Evolutionary conservation across 1,140 invertebrate genomes (phyloP), one percentile per base, ranked within the genome.

Genomic region (Cherax quadricarinatus): DNA sequence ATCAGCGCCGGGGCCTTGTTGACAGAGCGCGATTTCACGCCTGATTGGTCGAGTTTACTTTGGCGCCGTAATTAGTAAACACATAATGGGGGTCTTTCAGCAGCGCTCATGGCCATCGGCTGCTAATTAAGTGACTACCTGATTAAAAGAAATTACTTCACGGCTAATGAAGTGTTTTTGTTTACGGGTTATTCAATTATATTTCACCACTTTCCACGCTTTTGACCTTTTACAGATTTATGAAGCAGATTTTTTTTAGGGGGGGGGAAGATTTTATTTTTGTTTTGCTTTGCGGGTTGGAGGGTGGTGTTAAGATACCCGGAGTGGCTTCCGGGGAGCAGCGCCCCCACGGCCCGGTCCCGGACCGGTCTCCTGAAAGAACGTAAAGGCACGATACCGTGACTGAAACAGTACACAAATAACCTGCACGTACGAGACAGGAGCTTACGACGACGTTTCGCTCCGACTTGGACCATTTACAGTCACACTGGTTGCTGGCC

Each of bases 11-110:
- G 87, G 70, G 73, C 89, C 84, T 91, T 91, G 89, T 91, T 91
- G 89, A 91, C 89, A 91, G 89, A 91, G 89, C 81, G 84, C 89
- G 89, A 91, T 91, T 91, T 91, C 89, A 91, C 83, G 89, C 89
- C 89, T 91, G 89, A 91, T 91, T 91, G 89, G 89, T 87, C 89
- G 53, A 66, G 89, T 91, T 91, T 91, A 91, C 89, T 86, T 91
- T 91, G 83, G 83, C 24, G 57, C 18, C 89, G 89, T 91, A 91
- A 91, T 91, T 91, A 91, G 89, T 91, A 91, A 91, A 91, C 89
- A 91, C 73, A 91, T 91, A 91, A 91, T 91, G 84, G 89, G 30
- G 89, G 89, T 91, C 89, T 91, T 70, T 70, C 89, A 79, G 83
- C 21, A 70, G 78, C 84, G 49, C 24, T 86, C 89, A 81, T 86